Evolutionary conservation across 2,888 invertebrate species (phyloP).

Genomic region (Lochmaea crataegi): DNA sequence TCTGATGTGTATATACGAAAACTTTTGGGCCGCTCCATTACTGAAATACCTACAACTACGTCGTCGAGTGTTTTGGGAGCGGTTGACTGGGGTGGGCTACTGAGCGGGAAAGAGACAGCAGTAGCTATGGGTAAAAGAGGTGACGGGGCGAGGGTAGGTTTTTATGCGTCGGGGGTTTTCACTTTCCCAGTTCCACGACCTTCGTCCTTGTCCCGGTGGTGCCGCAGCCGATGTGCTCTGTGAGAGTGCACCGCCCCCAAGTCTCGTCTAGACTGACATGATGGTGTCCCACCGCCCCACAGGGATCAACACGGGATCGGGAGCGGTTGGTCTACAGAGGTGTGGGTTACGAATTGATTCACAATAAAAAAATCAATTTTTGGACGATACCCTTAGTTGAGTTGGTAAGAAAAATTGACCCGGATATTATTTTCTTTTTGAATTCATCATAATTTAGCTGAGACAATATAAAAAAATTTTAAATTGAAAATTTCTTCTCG

Average conservation of each 20-base stretch:
- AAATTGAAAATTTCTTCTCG: too few relatives aligned
- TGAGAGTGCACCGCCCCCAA: conserved; percentile 52
- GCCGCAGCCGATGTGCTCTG: conserved; percentile 20
- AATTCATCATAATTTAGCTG: too few relatives aligned
- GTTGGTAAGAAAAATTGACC: neutral
- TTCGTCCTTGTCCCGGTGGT: conserved; percentile 61
- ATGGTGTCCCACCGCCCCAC: conserved; percentile 45
- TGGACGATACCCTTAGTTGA: neutral
- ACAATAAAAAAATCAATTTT: conserved; percentile 3
- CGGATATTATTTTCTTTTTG: too few relatives aligned
- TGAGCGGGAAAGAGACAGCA: conserved; percentile 2
- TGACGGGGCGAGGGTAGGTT: conserved; percentile 55
- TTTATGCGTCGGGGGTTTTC: conserved; percentile 62
- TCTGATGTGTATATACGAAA: too few relatives aligned
- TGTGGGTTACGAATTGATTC: neutral
- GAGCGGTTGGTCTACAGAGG: conserved; percentile 7
- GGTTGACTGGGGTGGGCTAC: conserved; percentile 38
- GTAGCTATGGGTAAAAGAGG: neutral
- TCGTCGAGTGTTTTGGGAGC: conserved; percentile 51
- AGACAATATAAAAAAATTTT: too few relatives aligned
- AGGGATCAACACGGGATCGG: conserved; percentile 27
- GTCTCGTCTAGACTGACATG: conserved; percentile 47
- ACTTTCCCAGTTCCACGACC: conserved; percentile 65
- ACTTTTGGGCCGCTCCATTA: conserved; percentile 3
- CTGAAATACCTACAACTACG: conserved; percentile 3